Evolutionary conservation across 2,113 vertebrate species (phyloP), one percentile per base, ranked within the genome.

Genomic region (Ailuropoda melanoleuca): DNA sequence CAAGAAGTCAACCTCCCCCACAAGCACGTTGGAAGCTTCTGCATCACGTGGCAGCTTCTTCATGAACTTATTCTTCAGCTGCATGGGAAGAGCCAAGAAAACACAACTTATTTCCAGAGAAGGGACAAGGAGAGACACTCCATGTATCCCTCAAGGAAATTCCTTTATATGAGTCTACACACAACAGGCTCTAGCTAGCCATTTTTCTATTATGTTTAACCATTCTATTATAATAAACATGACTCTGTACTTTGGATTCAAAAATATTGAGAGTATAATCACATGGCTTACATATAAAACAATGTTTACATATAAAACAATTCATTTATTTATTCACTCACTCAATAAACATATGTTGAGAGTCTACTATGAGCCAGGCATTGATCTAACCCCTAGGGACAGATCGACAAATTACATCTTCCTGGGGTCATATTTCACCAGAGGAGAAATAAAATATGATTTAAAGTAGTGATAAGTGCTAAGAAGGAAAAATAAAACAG

Each of bases 31-130:
- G 98, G 99, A 99, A 92, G 99, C 99, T 98, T 99, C 99, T 0
- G 99, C 99, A 4, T 99, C 99, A 88, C 99, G 99, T 12, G 99
- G 99, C 97, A 99, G 97, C 56, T 99, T 99, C 99, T 99, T 99
- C 99, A 99, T 99, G 98, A 99, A 99, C 97, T 99, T 99, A 96
- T 99, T 99, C 99, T 99, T 99, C 97, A 99, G 98, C 99, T 99
- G 93, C 64, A 87, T 43, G 8, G 97, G 21, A 55, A 98, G 39
- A 84, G 90, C 39, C 87, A 96, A 96, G 87, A 84, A 97, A 94
- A 39, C 24, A 96, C 18, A 92, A 56, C 43, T 95, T 92, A 97
- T 75, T 80, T 92, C 39, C 75, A 96, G 53, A 95, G 31, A 78
- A 34, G 62, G 53, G 21, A 75, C 53, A 81, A 68, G 46, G 68